A percentile compares a stretch with the other conserved stretches of the same genome.
Evolutionary conservation across 2,888 invertebrate species (phyloP).

Genomic region (Tinea pellionella): DNA sequence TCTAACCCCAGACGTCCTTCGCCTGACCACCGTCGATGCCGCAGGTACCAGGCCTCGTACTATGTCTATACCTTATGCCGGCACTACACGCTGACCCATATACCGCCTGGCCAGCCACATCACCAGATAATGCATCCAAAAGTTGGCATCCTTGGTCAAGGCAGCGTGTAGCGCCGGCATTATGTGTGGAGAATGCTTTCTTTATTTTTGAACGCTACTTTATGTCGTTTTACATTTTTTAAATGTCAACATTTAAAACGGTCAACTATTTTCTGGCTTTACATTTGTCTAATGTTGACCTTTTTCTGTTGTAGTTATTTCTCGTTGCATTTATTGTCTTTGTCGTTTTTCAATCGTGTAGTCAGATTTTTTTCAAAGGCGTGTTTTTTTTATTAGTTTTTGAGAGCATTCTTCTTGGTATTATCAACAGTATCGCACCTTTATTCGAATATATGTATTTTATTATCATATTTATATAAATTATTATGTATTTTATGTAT

Average conservation of each 20-base stretch:
- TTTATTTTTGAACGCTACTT: conserved; percentile 26
- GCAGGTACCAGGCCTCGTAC: conserved; percentile 44
- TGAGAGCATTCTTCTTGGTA: conserved; percentile 62
- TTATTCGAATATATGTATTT: background rate
- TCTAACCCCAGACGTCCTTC: conserved; percentile 66
- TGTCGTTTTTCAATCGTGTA: background rate
- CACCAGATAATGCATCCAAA: no score
- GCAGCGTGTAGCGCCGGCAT: no score
- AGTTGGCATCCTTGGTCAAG: no score
- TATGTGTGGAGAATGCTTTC: conserved; percentile 63
- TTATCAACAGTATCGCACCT: conserved; percentile 10
- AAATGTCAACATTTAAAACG: no score
- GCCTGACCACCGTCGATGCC: conserved; percentile 66
- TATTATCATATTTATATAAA: background rate
- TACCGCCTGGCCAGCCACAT: no score
- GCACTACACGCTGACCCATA: no score
- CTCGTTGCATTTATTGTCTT: background rate
- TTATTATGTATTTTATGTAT: conserved; percentile 16
- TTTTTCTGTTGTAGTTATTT: no score
- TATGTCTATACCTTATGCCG: background rate
- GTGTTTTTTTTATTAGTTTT: background rate
- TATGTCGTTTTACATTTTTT: background rate
- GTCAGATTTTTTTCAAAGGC: background rate
- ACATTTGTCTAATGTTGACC: no score
- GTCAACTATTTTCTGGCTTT: no score